Base-by-base conservation (phyloP, 92 coral and sea anemone species). In the Zoanthus sociatus region DNA sequence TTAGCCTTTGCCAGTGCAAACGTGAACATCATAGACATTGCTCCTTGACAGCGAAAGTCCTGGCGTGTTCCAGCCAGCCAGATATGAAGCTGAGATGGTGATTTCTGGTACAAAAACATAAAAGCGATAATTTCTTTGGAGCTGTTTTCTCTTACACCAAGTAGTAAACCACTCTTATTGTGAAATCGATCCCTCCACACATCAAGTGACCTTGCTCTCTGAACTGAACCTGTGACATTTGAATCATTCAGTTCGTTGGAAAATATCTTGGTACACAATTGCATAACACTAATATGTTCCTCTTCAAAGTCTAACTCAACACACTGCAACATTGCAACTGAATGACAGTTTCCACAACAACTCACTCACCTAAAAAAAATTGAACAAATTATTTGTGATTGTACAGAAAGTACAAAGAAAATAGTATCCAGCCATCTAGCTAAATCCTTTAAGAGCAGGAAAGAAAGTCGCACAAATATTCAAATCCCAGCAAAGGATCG, bases 61-160 rank as follows among this genome's bases (percentile, higher is more conserved):
- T 46, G 13, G 33, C 5, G 63, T 8, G 85, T 81, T 64, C 85
- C 85, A 13, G 85, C 85, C 6, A 81, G 75, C 85, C 85, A 81
- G 63, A 81, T 67, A 14, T 81, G 85, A 66, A 81, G 54, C 18
- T 81, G 85, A 11, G 63, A 42, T 64, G 85, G 63, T 6, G 12
- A 21, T 48, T 81, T 81, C 75, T 81, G 85, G 61, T 81, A 81
- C 63, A 81, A 81, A 47, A 46, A 81, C 85, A 81, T 81, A 47
- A 81, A 81, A 18, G 85, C 46, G 26, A 81, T 73, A 46, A 66
- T 21, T 47, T 81, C 21, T 45, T 45, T 71, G 1, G 63, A 81
- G 5, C 15, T 21, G 4, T 21, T 69, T 44, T 81, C 74, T 26
- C 51, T 64, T 69, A 20, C 16, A 15, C 85, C 85, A 18, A 81